Evolutionary conservation across 1,140 invertebrate genomes (phyloP), one percentile per base, ranked within the genome.

Genomic region (Drosophila azteca): DNA sequence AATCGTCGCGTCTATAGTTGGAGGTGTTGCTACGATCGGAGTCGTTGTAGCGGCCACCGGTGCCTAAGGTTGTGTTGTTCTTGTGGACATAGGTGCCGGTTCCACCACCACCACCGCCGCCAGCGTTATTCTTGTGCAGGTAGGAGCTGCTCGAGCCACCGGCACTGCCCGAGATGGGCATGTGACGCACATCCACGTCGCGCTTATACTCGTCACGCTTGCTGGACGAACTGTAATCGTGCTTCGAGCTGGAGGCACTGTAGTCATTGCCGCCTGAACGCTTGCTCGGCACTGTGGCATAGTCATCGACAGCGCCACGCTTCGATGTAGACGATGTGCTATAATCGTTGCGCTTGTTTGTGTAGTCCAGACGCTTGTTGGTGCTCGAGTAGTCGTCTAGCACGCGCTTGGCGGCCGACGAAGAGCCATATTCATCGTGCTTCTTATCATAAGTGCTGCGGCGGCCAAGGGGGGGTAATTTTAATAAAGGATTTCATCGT

Each of bases 151-250:
- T 73, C 1, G 78, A 78, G 7, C 73, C 79, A 3, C 73, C 72
- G 6, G 52, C 61, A 45, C 61, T 69, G 5, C 51, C 72, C 6
- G 78, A 71, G 6, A 87, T 58, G 17, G 90, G 65, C 43, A 91
- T 31, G 55, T 91, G 90, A 44, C 90, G 87, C 5, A 91, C 87
- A 43, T 77, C 90, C 22, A 75, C 89, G 11, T 71, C 90, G 24
- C 71, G 80, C 35, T 82, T 89, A 48, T 90, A 90, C 11, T 91
- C 87, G 39, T 87, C 85, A 39, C 81, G 82, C 20, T 90, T 87
- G 52, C 85, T 90, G 17, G 77, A 76, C 1, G 84, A 78, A 2
- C 85, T 76, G 24, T 90, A 87, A 26, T 90, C 82, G 39, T 84
- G 80, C 49, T 90, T 83, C 7, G 78, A 77, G 26, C 70, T 88